Evolutionary conservation across 23 tunicate genomes (phyloP), one percentile per base, ranked within the genome.

Genomic region (Ascidia mentula): DNA sequence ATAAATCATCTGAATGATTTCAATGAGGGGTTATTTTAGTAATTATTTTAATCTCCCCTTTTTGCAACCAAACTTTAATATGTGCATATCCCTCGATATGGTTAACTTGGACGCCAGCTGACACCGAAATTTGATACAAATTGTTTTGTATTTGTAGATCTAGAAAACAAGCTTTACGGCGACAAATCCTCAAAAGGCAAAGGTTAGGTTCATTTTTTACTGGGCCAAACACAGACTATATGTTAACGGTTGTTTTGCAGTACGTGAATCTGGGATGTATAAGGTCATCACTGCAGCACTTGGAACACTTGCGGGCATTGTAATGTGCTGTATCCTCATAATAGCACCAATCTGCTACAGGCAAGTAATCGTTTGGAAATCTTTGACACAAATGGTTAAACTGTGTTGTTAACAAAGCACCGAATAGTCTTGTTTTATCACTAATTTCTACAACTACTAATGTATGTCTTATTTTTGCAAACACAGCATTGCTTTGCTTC

Each of bases 311-410:
- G 39, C 70, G 17, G 81, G 81, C 18, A 53, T 77, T 6, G 69
- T 77, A 6, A 46, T 77, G 45, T 88, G 94, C 75, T 88, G 87
- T 53, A 22, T 72, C 0, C 61, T 88, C 22, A 40, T 88, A 6
- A 81, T 60, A 6, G 84, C 53, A 15, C 87, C 86, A 13, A 72
- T 88, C 35, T 77, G 87, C 53, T 82, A 84, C 87, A 77, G 81
- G 94, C 83, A 75, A 82, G 82, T 61, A 33, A 74, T n/a, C 36
- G n/a, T n/a, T n/a, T n/a, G n/a, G n/a, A n/a, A n/a, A n/a, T n/a
- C n/a, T n/a, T n/a, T n/a, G n/a, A n/a, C n/a, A n/a, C n/a, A n/a
- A n/a, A n/a, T 53, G 13, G 65, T 9, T 42, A 12, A 42, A 42
- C 15, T 42, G 12, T 42, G 53, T 42, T 42, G 53, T 42, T 42